Conservation (phyloP, 2,888 invertebrate genomes). For the Biston betularia region DNA sequence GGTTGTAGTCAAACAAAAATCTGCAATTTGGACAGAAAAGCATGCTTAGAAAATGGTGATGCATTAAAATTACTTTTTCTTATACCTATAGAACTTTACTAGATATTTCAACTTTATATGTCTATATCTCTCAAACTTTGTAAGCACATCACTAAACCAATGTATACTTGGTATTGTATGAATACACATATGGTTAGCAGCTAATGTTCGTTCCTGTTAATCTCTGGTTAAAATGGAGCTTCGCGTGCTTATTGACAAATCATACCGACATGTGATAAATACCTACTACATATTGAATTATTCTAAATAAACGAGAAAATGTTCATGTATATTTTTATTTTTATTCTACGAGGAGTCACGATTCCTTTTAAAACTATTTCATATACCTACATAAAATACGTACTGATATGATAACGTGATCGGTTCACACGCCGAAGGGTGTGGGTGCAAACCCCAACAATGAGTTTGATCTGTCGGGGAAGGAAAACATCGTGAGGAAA, state of each 20-base stretch:
- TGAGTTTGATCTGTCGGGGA: no score
- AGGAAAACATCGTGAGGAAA: no score
- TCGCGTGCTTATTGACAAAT: slow-evolving; percentile 77
- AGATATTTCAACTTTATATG: slow-evolving; percentile 22
- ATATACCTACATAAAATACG: not conserved
- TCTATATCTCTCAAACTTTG: slow-evolving; percentile 16
- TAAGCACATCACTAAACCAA: slow-evolving; percentile 15
- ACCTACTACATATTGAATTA: slow-evolving; percentile 69
- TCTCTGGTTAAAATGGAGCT: slow-evolving; percentile 61
- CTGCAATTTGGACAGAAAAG: not conserved
- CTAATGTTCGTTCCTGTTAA: slow-evolving; percentile 51
- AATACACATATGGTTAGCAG: slow-evolving; percentile 44
- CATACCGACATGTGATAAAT: slow-evolving; percentile 82
- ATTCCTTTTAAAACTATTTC: not conserved
- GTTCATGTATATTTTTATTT: slow-evolving; percentile 64
- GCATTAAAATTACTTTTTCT: slow-evolving; percentile 2
- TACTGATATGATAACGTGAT: no score
- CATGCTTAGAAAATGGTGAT: not conserved
- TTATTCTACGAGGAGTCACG: not conserved
- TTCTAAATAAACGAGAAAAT: slow-evolving; percentile 81
- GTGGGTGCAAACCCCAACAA: no score
- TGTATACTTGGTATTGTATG: slow-evolving; percentile 20
- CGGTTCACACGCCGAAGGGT: no score
- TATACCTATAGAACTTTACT: slow-evolving; percentile 14
- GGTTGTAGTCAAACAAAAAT: not conserved